These are phyloP conservation scores for Ectropis grisescens DNA, from an alignment of 1,140 invertebrate species.

Conservation along the genomic window DNA sequence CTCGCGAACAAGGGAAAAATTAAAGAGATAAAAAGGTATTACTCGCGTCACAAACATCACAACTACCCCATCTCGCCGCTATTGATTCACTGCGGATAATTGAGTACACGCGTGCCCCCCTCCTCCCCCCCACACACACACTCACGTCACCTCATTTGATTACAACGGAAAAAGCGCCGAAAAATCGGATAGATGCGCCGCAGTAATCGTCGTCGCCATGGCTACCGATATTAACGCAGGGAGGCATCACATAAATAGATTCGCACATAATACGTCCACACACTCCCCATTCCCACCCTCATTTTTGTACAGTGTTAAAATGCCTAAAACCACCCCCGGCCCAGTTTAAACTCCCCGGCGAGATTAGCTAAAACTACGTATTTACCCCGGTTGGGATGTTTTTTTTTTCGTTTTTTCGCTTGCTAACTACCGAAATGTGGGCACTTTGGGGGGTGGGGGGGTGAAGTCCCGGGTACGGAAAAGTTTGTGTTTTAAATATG, in stretches of 20 bases:
- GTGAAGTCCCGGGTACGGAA: slow-evolving; percentile 22
- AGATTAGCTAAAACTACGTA: slow-evolving; percentile 73
- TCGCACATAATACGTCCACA: slow-evolving; percentile 58
- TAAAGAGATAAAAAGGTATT: slow-evolving; percentile 49
- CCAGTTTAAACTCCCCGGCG: slow-evolving; percentile 52
- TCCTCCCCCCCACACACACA: slow-evolving; percentile 23
- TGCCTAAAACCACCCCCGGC: slow-evolving; percentile 52
- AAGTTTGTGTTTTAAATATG: slow-evolving; percentile 67
- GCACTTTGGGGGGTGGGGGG: slow-evolving; percentile 16
- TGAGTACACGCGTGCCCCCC: slow-evolving; percentile 59
- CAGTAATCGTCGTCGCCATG: slow-evolving; percentile 60
- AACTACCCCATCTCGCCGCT: slow-evolving; percentile 63
- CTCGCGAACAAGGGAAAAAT: too few relatives aligned
- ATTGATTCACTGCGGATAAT: slow-evolving; percentile 68
- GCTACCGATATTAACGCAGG: slow-evolving; percentile 59
- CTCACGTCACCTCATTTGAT: slow-evolving; percentile 62
- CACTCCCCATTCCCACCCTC: slow-evolving; percentile 28
- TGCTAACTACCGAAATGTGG: slow-evolving; percentile 63
- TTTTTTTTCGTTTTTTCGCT: slow-evolving; percentile 40
- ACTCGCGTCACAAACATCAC: slow-evolving; percentile 35
- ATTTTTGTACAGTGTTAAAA: slow-evolving; percentile 64
- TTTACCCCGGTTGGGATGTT: slow-evolving; percentile 50
- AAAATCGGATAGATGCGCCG: slow-evolving; percentile 59
- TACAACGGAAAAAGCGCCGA: slow-evolving; percentile 67
- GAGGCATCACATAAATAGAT: slow-evolving; percentile 58